Conservation (phyloP, 1,140 invertebrate species). For the Danaus melanippus region DNA sequence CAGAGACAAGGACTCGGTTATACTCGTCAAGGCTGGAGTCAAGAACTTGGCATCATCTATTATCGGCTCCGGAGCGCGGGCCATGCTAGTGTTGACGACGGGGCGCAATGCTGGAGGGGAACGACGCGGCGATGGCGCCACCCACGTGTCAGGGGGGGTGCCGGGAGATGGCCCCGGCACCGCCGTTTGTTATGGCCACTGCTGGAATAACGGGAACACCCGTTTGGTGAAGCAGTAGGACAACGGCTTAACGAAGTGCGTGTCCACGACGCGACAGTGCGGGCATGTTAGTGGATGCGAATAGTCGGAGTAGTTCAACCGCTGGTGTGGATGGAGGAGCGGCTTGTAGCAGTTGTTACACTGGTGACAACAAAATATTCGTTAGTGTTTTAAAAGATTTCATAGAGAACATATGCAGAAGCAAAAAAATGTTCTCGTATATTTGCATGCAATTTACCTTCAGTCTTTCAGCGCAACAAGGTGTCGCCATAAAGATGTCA, state of each 20-base stretch:
- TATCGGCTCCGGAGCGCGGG: conserved; percentile 36
- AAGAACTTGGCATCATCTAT: conserved; percentile 42
- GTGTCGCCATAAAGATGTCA: conserved; percentile 97
- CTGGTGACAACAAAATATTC: conserved; percentile 64
- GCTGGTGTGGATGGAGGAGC: conserved; percentile 87
- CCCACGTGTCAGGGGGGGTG: conserved; percentile 55
- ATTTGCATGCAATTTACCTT: conserved; percentile 76
- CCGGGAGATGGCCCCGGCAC: conserved; percentile 73
- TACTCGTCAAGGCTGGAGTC: conserved; percentile 44
- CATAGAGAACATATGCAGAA: background rate
- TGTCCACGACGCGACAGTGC: conserved; percentile 90
- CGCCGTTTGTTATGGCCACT: conserved; percentile 89
- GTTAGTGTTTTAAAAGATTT: background rate
- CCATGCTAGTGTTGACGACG: conserved; percentile 70
- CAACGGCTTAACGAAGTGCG: conserved; percentile 94
- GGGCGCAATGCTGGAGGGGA: conserved; percentile 64
- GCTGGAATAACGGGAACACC: conserved; percentile 77
- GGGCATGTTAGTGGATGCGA: conserved; percentile 93
- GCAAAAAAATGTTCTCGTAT: background rate
- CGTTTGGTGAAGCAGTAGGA: conserved; percentile 84
- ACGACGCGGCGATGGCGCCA: conserved; percentile 54
- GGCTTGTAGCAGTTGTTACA: conserved; percentile 92
- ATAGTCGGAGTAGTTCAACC: conserved; percentile 95
- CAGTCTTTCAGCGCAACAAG: conserved; percentile 93
- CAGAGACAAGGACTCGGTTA: conserved; percentile 62